Evolutionary conservation across 2,888 invertebrate species (phyloP).

Genomic region (Machimus rusticus): DNA sequence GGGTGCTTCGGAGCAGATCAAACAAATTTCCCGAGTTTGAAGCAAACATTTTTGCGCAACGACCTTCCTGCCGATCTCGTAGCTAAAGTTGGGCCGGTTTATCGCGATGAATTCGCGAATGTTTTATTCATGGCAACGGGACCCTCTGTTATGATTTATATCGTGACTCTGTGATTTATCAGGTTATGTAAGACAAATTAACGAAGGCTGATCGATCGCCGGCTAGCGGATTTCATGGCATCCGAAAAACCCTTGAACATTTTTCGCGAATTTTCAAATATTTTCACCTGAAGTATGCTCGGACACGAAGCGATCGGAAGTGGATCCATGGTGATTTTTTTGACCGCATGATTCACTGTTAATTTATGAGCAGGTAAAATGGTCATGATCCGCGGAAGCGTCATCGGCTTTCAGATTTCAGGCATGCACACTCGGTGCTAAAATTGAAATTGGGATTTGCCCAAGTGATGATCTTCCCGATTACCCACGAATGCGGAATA

Average conservation of each 20-base stretch:
- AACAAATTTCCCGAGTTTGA: neutral
- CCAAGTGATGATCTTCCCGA: neutral
- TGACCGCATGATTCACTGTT: neutral
- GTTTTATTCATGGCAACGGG: conserved; percentile 27
- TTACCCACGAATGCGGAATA: neutral
- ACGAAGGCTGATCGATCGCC: conserved; percentile 15
- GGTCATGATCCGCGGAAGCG: neutral
- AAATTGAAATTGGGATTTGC: neutral
- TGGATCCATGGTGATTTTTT: neutral
- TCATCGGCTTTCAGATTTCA: neutral
- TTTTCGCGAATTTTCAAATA: neutral
- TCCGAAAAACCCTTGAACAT: neutral
- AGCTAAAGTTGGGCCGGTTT: neutral
- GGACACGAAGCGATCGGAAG: neutral
- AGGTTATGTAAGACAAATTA: conserved; percentile 15
- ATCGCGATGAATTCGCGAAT: conserved; percentile 20
- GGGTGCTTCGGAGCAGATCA: conserved; percentile 15
- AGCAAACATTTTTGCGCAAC: conserved; percentile 3
- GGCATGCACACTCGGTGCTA: neutral
- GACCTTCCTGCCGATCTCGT: neutral
- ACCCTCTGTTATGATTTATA: conserved; percentile 24
- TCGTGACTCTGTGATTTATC: conserved; percentile 21
- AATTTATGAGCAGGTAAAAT: neutral
- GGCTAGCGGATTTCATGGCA: conserved; percentile 4
- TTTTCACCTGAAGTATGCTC: neutral